Percentiles rank a stretch among this genome's conserved stretches.
phyloP scores from a whole-genome alignment of 2,888 invertebrate genomes.

The Netelia melanura region DNA sequence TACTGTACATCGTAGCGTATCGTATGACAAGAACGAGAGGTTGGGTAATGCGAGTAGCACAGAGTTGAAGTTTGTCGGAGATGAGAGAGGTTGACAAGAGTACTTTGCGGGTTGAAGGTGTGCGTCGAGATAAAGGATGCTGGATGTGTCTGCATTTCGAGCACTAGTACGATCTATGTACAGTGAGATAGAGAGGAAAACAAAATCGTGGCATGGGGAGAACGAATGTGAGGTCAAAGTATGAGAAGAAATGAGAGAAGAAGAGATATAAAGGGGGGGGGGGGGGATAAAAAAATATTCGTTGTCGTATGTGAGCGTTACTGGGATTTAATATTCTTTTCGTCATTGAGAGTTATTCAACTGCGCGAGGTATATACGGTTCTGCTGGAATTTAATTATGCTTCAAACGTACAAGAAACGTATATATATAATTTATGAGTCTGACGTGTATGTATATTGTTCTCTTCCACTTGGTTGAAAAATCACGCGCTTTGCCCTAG shows the following conservation, averaged over 20 bases:
- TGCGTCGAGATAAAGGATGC: background rate
- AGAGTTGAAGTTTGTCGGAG: constrained; percentile 6
- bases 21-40: constrained; percentile 13
- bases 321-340: constrained; percentile 58
- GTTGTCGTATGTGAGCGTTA: constrained; percentile 40
- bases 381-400: constrained; percentile 53
- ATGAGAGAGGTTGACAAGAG: background rate
- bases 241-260: background rate
- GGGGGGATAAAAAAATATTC: background rate
- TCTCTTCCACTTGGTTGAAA: constrained; percentile 21
- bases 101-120: background rate
- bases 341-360: constrained; percentile 20
- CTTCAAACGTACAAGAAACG: constrained; percentile 40
- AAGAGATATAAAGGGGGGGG: background rate
- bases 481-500: constrained; percentile 26
- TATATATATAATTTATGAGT: background rate
- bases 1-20: constrained; percentile 4
- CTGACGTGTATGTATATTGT: background rate
- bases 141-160: background rate
- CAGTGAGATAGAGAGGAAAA: background rate
- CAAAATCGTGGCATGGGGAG: background rate
- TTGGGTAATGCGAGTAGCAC: background rate
- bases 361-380: constrained; percentile 31
- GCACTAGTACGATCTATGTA: background rate
- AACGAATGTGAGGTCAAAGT: background rate